These are phyloP conservation scores for Epirrhoe alternata DNA, from an alignment of 2,888 invertebrate genomes.

Conservation along the genomic window DNA sequence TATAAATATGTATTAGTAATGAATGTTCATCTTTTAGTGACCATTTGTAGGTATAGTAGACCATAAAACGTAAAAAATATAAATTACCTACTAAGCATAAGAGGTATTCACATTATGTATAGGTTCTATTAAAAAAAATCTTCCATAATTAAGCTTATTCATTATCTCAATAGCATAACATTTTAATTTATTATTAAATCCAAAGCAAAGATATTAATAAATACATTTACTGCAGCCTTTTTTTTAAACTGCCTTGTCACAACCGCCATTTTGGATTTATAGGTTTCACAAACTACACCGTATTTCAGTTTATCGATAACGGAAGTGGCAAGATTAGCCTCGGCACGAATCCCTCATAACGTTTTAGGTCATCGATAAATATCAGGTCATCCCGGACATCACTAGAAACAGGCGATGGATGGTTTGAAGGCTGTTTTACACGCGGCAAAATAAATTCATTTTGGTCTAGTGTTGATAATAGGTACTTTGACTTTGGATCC, in stretches of 20 bases:
- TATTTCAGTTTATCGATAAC: conserved; percentile 76
- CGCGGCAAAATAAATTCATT: background rate
- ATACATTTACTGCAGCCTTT: background rate
- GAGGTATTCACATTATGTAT: no score
- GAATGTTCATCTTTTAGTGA: no score
- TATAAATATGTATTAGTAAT: no score
- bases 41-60: no score
- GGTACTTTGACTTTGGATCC: no score
- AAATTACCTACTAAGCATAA: no score
- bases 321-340: conserved; percentile 76
- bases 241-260: conserved; percentile 38
- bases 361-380: conserved; percentile 72
- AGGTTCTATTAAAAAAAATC: no score
- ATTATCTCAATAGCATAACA: background rate
- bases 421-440: conserved; percentile 6
- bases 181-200: background rate
- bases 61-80: no score
- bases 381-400: conserved; percentile 38
- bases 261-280: conserved; percentile 41
- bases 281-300: conserved; percentile 47
- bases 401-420: conserved; percentile 14
- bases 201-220: background rate
- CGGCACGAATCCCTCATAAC: conserved; percentile 78
- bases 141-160: no score
- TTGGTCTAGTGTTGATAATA: no score